Base-by-base conservation (phyloP, 2,888 invertebrate species). In the Lithophane leautieri region DNA sequence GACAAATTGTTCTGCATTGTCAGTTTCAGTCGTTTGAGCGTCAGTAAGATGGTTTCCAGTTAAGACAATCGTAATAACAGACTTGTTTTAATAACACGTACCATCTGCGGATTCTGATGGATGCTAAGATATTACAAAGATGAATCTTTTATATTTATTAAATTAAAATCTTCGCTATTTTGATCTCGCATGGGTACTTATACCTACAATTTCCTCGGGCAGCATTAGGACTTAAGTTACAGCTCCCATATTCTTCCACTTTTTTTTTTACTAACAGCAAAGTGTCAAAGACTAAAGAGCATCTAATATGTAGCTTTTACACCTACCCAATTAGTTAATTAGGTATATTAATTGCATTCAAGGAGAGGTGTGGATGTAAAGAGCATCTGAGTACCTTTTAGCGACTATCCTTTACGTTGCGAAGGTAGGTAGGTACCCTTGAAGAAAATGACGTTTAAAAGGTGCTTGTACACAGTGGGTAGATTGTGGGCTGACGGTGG, bases 81-180 rank as follows among this genome's bases (percentile, higher is more conserved):
- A 19, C 1, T 66, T 81, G 81, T 83, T 83, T 72, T 66, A 70
- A 81, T 77, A 84, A 84, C 72, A 83, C 14, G 34, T 19, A 42
- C 68, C 84, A 83, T 83, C 75, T 82, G 82, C 25, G n/a, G 54
- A 60, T 63, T 66, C n/a, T 78, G 69, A 50, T 44, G 8, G 60
- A 77, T 40, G 56, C 61, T 52, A 40, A 68, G 70, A 69, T 70
- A 52, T 52, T 44, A 12, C 9, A 50, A 1, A 65, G 50, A 62
- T 73, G 61, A 79, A 78, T 50, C 28, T 28, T 11, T 68, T 56
- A 16, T 63, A 25, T 25, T 44, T 34, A 14, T 72, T 44, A 44
- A 44, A 65, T 34, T 44, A 42, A 63, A 62, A 25, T 22, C 1
- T 19, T 62, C 0, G 14, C 1, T 16, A 1, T 54, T 34, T 42